Evolutionary conservation across 2,888 invertebrate genomes (phyloP).

Genomic region (Theretra japonica): DNA sequence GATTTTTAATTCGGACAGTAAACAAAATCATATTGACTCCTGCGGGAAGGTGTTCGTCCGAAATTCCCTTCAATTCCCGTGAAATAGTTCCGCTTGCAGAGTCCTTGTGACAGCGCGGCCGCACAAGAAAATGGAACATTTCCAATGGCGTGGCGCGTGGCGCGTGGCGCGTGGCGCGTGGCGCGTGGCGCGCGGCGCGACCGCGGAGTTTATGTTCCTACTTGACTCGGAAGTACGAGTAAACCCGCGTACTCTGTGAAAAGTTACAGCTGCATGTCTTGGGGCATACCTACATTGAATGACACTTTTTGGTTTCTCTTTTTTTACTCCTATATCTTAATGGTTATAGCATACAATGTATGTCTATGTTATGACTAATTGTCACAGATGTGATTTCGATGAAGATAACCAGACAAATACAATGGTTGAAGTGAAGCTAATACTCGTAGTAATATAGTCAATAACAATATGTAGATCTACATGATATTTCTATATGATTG

Average conservation of each 20-base stretch:
- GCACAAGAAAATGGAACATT: neutral
- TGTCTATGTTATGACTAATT: too few species aligned
- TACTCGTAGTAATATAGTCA: too few species aligned
- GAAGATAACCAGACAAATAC: too few species aligned
- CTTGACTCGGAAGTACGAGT: neutral
- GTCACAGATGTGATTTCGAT: too few species aligned
- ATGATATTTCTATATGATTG: too few species aligned
- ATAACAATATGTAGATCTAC: too few species aligned
- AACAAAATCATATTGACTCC: neutral
- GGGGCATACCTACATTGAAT: neutral
- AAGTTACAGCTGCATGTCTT: neutral
- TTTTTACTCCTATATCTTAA: too few species aligned
- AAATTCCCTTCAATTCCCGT: neutral
- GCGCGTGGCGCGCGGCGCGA: neutral
- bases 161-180: neutral
- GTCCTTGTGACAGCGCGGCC: neutral
- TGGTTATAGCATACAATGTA: too few species aligned
- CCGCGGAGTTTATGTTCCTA: neutral
- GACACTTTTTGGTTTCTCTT: neutral
- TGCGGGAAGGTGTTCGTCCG: neutral
- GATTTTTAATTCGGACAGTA: neutral
- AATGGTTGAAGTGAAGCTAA: too few species aligned
- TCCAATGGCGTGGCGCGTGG: neutral
- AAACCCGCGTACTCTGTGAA: neutral
- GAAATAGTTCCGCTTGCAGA: neutral